A percentile compares a stretch with the other conserved stretches of the same genome.
phyloP scores from a whole-genome alignment of 2,888 invertebrate genomes.

The Notocelia uddmanniana region DNA sequence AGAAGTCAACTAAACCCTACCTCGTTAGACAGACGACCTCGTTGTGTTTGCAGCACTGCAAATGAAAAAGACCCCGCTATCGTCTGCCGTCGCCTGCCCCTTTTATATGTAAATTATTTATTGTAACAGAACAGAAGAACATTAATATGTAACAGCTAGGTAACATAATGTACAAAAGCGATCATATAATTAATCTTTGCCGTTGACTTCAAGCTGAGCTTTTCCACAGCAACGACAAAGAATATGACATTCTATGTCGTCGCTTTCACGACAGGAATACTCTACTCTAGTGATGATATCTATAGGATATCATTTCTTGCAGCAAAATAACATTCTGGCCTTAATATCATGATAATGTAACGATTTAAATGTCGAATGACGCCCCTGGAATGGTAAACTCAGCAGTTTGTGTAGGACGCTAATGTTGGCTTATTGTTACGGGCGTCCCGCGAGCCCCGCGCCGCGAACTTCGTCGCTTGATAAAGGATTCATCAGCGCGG shows the following conservation, averaged over 20 bases:
- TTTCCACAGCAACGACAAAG: neutral
- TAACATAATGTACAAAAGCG: neutral
- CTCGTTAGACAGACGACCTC: too few species aligned
- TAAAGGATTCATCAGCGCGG: conserved; percentile 22
- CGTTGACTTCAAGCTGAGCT: neutral
- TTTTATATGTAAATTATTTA: neutral
- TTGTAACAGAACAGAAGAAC: neutral
- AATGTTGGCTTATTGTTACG: conserved; percentile 27
- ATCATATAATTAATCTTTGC: neutral
- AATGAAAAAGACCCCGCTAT: neutral
- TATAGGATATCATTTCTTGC: neutral
- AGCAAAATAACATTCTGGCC: neutral
- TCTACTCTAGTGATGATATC: neutral
- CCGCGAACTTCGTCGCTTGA: conserved; percentile 26
- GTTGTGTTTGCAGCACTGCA: neutral
- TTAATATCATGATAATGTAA: neutral
- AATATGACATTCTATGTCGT: neutral
- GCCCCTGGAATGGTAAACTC: neutral
- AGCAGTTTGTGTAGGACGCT: conserved; percentile 16
- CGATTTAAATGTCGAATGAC: neutral
- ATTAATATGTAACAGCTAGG: neutral
- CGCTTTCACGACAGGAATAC: neutral
- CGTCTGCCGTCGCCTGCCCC: neutral
- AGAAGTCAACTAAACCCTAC: too few species aligned
- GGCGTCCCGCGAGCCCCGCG: conserved; percentile 11